Evolutionary conservation across 2,888 invertebrate species (phyloP).

Genomic region (Melanotus villosus): DNA sequence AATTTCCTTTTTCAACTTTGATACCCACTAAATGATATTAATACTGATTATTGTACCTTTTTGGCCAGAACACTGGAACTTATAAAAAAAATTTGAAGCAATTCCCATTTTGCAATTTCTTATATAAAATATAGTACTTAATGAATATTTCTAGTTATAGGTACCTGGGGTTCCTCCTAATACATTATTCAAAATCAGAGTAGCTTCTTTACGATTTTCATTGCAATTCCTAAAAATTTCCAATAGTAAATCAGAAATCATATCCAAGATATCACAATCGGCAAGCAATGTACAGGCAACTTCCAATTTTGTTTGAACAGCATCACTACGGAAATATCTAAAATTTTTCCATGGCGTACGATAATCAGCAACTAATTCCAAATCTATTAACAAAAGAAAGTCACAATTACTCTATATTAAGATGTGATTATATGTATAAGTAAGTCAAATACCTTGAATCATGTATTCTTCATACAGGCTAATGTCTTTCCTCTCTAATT

Average conservation of each 20-base stretch:
- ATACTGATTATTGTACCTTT: too few species aligned
- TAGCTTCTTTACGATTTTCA: slow-evolving; percentile 74
- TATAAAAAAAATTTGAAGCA: too few species aligned
- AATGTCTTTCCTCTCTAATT: slow-evolving; percentile 69
- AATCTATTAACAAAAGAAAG: slow-evolving; percentile 49
- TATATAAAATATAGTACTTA: too few species aligned
- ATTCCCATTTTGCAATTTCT: too few species aligned
- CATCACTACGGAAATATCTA: slow-evolving; percentile 71
- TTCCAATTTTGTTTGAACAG: slow-evolving; percentile 70
- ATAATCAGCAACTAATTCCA: slow-evolving; percentile 63
- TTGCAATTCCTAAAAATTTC: slow-evolving; percentile 72
- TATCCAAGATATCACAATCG: slow-evolving; percentile 70
- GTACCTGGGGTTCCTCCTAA: slow-evolving; percentile 30
- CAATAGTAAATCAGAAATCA: slow-evolving; percentile 76
- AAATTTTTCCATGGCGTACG: slow-evolving; percentile 77
- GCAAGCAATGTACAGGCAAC: slow-evolving; percentile 73
- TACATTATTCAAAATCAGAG: slow-evolving; percentile 73
- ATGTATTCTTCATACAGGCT: slow-evolving; percentile 72
- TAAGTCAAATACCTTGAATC: slow-evolving; percentile 63
- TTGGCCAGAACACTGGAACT: too few species aligned
- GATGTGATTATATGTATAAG: background rate
- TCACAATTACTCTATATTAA: background rate
- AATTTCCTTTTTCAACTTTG: too few species aligned
- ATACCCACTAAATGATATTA: too few species aligned
- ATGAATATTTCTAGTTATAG: too few species aligned